phyloP scores from a whole-genome alignment of 2,888 invertebrate genomes.

The Druceiella hillmani region DNA sequence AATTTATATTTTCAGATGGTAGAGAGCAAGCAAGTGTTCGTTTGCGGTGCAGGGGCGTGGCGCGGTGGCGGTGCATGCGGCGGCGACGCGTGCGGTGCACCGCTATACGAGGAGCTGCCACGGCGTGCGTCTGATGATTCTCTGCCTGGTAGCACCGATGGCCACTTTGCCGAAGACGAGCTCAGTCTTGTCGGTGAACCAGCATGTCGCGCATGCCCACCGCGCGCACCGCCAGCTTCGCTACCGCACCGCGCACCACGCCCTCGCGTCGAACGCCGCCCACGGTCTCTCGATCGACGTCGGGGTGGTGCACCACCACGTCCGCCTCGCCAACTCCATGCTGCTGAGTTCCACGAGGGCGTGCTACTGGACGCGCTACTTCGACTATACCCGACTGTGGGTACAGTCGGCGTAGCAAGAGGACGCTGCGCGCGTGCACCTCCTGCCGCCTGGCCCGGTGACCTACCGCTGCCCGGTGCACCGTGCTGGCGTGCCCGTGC shows the following conservation, averaged over 20 bases:
- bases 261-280: slow-evolving; percentile 54
- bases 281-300: slow-evolving; percentile 50
- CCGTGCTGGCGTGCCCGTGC: slow-evolving; percentile 53
- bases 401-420: slow-evolving; percentile 56
- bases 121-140: slow-evolving; percentile 55
- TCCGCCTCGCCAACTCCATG: slow-evolving; percentile 52
- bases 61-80: slow-evolving; percentile 51
- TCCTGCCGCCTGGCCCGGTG: slow-evolving; percentile 66
- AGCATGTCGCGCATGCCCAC: slow-evolving; percentile 39
- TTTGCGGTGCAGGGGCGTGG: slow-evolving; percentile 55
- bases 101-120: slow-evolving; percentile 76
- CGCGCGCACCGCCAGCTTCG: slow-evolving; percentile 47
- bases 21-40: slow-evolving; percentile 67
- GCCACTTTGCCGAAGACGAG: slow-evolving; percentile 83
- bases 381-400: slow-evolving; percentile 67
- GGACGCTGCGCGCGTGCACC: slow-evolving; percentile 47
- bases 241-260: slow-evolving; percentile 55
- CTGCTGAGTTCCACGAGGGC: slow-evolving; percentile 75
- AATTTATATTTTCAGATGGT: slow-evolving; percentile 59
- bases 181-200: slow-evolving; percentile 51
- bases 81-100: slow-evolving; percentile 54
- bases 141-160: slow-evolving; percentile 60
- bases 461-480: slow-evolving; percentile 53
- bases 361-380: slow-evolving; percentile 68
- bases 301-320: slow-evolving; percentile 41